Conservation (phyloP, 2,797 vertebrate genomes). For the Gallirallus australis region DNA sequence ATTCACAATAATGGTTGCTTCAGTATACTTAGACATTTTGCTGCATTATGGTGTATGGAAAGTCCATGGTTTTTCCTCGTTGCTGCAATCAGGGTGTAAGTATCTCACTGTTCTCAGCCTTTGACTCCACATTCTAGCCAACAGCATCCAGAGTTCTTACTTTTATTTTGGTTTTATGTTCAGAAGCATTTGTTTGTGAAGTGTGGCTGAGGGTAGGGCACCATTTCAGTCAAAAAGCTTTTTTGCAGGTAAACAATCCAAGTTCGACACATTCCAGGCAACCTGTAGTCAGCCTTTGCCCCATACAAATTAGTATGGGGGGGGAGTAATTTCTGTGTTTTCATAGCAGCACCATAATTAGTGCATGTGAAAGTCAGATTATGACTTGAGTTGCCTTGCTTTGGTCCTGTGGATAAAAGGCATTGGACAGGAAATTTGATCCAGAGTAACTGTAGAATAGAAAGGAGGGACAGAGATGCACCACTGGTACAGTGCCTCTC, state of each 20-base stretch:
- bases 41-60: not conserved
- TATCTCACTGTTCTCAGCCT: not conserved
- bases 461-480: too few species aligned
- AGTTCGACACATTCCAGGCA: not conserved
- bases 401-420: too few species aligned
- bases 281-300: not conserved
- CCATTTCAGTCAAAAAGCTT: not conserved
- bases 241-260: not conserved
- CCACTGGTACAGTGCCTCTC: too few species aligned
- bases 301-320: not conserved
- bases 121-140: not conserved
- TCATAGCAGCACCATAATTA: too few species aligned
- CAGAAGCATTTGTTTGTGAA: not conserved
- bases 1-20: not conserved
- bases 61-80: not conserved
- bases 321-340: too few species aligned
- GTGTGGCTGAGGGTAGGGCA: not conserved
- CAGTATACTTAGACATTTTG: not conserved
- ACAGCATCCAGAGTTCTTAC: not conserved
- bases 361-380: too few species aligned
- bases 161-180: not conserved
- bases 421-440: too few species aligned
- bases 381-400: too few species aligned
- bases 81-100: not conserved
- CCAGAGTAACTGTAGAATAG: too few species aligned